Evolutionary conservation across 2,888 invertebrate species (phyloP), one percentile per base, ranked within the genome.

Genomic region (Camptogramma bilineatum): DNA sequence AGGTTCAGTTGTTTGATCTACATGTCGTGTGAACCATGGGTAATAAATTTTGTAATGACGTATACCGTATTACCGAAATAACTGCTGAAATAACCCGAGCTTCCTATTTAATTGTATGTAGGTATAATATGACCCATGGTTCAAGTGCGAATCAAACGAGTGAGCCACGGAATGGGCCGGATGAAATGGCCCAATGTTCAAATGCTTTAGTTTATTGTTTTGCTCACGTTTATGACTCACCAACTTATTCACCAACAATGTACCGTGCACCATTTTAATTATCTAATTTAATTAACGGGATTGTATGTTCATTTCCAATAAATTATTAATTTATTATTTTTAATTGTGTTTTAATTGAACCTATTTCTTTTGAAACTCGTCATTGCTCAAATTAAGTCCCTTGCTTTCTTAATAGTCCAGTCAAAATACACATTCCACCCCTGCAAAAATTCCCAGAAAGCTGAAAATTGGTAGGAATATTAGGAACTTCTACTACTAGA

Each of bases 251-350:
- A 52, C 47, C 16, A 19, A 55, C 19, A 39, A 51, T 17, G 18
- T 52, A 51, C n/a, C 28, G 21, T 59, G 64, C 64, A 64, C 64
- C 8, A 5, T 48, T 55, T 16, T 66, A 64, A 58, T 54, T n/a
- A 39, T 60, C 51, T 60, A 28, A 52, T 56, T 62, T 48, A 47
- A 54, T 31, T 61, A 44, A 9, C 48, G 55, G 19, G n/a, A 55
- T 55, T 64, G 50, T 56, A 51, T 52, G 48, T 46, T 55, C 54
- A 64, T 63, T 46, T 63, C 50, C 21, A 64, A 64, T 64, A 64
- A 60, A 64, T 56, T 60, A 39, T 55, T 42, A 44, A 42, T 44
- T 58, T 42, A 58, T 39, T 55, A 55, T 28, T 16, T 57, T 31
- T n/a, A 44, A 52, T 7, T 19, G 59, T 59, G 55, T 64, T 52